phyloP scores from a whole-genome alignment of 2,797 vertebrate species.

The Anabas testudineus region DNA sequence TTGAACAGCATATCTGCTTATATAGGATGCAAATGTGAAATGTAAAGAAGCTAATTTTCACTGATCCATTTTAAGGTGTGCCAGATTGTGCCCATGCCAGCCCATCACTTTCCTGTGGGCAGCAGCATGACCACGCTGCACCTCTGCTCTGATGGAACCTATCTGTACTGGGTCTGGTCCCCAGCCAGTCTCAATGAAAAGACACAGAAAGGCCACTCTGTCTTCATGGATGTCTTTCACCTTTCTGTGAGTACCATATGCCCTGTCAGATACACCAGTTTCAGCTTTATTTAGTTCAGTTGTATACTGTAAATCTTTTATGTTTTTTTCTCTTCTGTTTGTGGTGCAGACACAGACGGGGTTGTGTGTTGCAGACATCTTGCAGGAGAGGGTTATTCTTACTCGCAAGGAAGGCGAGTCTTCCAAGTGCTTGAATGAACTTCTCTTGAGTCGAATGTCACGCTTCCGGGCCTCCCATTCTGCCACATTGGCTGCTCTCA shows the following conservation, averaged over 20 bases:
- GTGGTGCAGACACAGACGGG: conserved; percentile 89
- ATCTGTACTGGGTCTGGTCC: conserved; percentile 99
- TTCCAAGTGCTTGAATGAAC: conserved; percentile 98
- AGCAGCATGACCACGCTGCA: conserved; percentile 97
- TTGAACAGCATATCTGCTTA: neutral
- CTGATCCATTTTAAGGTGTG: conserved; percentile 86
- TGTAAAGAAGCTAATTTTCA: neutral
- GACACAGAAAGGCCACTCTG: conserved; percentile 98
- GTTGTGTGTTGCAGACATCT: conserved; percentile 87
- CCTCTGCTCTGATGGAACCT: conserved; percentile 96
- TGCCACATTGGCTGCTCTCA: conserved; percentile 95
- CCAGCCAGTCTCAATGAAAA: conserved; percentile 98
- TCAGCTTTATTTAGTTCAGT: neutral
- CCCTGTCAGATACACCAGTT: neutral
- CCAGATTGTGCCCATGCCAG: conserved; percentile 94
- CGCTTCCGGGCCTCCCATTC: conserved; percentile 97
- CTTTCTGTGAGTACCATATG: conserved; percentile 85
- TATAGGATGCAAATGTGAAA: neutral
- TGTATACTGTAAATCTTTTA: conserved; percentile 13
- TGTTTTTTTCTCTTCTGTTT: conserved; percentile 3
- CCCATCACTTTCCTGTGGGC: conserved; percentile 94
- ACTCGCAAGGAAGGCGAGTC: conserved; percentile 98
- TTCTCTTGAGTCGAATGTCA: conserved; percentile 97
- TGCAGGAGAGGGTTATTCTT: conserved; percentile 95
- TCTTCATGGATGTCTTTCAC: conserved; percentile 99